Conservation (phyloP, 2,888 invertebrate genomes). For the Oxyteleia sp. region DNA sequence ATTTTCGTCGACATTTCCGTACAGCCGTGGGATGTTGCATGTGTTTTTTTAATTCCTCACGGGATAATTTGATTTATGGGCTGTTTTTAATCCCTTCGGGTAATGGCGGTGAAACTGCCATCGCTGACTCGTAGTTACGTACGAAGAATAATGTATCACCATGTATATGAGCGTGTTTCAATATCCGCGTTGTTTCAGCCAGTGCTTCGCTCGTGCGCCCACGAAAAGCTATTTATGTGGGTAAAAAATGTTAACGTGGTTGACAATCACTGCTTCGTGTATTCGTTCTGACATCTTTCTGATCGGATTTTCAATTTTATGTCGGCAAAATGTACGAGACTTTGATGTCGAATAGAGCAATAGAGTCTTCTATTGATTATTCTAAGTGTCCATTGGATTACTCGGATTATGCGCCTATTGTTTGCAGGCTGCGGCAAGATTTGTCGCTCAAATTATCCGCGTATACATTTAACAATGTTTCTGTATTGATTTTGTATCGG, state of each 20-base stretch:
- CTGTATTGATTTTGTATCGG: constrained; percentile 60
- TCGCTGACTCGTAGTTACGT: constrained; percentile 64
- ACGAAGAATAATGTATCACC: constrained; percentile 45
- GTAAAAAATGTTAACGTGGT: constrained; percentile 76
- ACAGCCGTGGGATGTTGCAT: constrained; percentile 76
- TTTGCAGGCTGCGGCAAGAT: constrained; percentile 16
- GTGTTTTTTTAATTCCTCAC: constrained; percentile 74
- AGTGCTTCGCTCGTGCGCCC: constrained; percentile 57
- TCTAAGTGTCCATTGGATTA: constrained; percentile 7
- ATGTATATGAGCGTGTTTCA: constrained; percentile 44
- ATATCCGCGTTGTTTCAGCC: constrained; percentile 47
- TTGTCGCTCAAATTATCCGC: constrained; percentile 10
- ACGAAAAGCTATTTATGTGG: constrained; percentile 77
- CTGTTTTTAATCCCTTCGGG: constrained; percentile 84
- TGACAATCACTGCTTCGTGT: constrained; percentile 73
- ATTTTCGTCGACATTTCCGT: constrained; percentile 15
- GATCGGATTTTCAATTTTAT: constrained; percentile 37
- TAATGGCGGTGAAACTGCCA: constrained; percentile 75
- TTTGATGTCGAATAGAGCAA: constrained; percentile 3
- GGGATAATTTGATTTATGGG: constrained; percentile 85
- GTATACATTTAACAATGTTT: constrained; percentile 38
- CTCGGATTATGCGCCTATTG: background rate
- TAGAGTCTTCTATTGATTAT: constrained; percentile 9
- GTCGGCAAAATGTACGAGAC: background rate
- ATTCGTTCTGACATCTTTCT: constrained; percentile 16